Base-by-base conservation (phyloP, 2,113 vertebrate species). In the Penelope pileata region DNA sequence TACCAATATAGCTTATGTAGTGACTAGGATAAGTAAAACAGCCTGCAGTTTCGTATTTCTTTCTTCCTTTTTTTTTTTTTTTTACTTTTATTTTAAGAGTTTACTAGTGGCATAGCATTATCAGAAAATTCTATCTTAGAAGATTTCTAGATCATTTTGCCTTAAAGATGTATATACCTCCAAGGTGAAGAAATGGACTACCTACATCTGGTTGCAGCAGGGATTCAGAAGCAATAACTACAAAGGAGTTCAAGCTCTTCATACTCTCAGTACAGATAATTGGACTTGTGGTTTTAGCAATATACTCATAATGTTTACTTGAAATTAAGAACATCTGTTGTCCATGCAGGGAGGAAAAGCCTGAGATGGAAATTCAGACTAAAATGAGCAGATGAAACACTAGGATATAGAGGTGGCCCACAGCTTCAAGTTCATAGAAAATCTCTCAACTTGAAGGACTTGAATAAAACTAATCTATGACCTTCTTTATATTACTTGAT, bases 361-460 rank as follows among this genome's bases (percentile, higher is more conserved):
- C 62, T 42, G 73, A 68, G 66, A 83, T 21, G 30, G 48, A 91
- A 93, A 95, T 43, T 83, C 69, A 73, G 88, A 68, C 30, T 51
- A 32, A 90, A 60, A 74, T 21, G 47, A 93, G 73, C 62, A 88
- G 86, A 90, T 60, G 51, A 97, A 94, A 67, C 68, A 58, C 26
- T 14, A 70, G 60, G 77, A 86, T 60, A 78, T 66, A 84, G 53
- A 90, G 54, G 34, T 22, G 92, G 38, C 54, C 72, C 91, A 91
- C 36, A 83, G 95, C 51, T 95, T 83, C 60, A 32, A 90, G 78
- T 94, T 83, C 43, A 88, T 88, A 88, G 63, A 88, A 70, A 68
- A 88, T 56, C 51, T 91, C 27, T 90, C 68, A 50, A 72, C 36
- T 34, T 62, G 43, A 95, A 95, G 40, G 64, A 27, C 22, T 83